Evolutionary conservation across 2,113 vertebrate species (phyloP).

Genomic region (Notothenia rossii): DNA sequence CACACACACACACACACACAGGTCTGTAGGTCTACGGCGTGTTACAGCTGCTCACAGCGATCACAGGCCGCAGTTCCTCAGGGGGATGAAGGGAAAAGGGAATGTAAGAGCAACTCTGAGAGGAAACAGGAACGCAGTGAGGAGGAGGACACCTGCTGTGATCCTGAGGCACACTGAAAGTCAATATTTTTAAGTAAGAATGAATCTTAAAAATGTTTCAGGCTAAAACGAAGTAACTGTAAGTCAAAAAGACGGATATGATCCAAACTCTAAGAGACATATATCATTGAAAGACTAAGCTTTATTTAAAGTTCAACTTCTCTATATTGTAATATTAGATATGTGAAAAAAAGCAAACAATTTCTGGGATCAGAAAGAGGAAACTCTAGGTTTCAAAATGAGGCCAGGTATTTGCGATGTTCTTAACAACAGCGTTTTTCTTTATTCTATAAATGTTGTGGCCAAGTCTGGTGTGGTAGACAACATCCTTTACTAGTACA

Average conservation of each 20-base stretch:
- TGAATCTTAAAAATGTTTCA: neutral
- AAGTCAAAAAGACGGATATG: neutral
- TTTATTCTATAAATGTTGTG: neutral
- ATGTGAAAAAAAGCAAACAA: neutral
- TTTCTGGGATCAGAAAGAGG: too few relatives aligned
- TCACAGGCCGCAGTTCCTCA: constrained; percentile 52
- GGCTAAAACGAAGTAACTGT: neutral
- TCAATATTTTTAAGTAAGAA: neutral
- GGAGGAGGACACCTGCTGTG: constrained; percentile 58
- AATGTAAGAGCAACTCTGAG: constrained; percentile 13
- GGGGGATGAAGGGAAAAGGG: constrained; percentile 26
- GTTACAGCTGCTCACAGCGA: constrained; percentile 68
- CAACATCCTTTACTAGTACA: neutral
- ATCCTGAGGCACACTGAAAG: neutral
- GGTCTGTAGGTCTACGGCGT: constrained; percentile 26
- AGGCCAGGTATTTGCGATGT: neutral
- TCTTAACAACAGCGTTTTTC: neutral
- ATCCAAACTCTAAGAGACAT: neutral
- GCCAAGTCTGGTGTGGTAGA: neutral
- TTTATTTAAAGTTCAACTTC: neutral
- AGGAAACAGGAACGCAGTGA: constrained; percentile 13
- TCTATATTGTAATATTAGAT: neutral
- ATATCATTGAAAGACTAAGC: neutral
- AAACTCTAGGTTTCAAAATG: neutral
- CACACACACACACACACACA: neutral